Conservation (phyloP, 1,140 invertebrate species). For the Condylostylus longicornis region DNA sequence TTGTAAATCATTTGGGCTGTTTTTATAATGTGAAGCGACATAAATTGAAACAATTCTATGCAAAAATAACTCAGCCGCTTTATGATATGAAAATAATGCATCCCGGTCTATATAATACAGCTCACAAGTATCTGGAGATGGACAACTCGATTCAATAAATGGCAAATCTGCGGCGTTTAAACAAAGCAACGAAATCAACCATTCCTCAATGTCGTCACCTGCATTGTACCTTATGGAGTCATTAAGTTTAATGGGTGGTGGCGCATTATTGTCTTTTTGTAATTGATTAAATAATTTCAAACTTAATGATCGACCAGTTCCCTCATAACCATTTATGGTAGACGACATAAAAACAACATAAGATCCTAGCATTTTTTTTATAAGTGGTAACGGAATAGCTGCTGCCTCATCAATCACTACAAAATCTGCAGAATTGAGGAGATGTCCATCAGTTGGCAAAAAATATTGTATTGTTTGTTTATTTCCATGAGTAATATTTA, state of each 20-base stretch:
- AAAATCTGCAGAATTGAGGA: constrained; percentile 84
- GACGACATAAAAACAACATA: constrained; percentile 94
- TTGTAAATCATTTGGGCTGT: constrained; percentile 97
- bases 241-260: constrained; percentile 54
- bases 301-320: constrained; percentile 89
- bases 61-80: constrained; percentile 87
- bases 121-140: constrained; percentile 75
- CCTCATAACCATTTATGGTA: constrained; percentile 97
- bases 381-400: constrained; percentile 89
- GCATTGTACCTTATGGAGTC: constrained; percentile 90
- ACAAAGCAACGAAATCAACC: constrained; percentile 86
- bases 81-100: constrained; percentile 93
- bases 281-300: constrained; percentile 90
- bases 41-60: constrained; percentile 85
- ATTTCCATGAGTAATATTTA: constrained; percentile 83
- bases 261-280: constrained; percentile 39
- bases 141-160: constrained; percentile 57
- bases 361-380: constrained; percentile 80
- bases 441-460: constrained; percentile 75
- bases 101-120: constrained; percentile 87
- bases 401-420: constrained; percentile 98
- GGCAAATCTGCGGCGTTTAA: constrained; percentile 62
- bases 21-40: constrained; percentile 98
- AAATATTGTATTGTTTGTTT: constrained; percentile 98
- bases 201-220: constrained; percentile 78